phyloP scores from a whole-genome alignment of 2,113 vertebrate species.

The Jaculus jaculus region DNA sequence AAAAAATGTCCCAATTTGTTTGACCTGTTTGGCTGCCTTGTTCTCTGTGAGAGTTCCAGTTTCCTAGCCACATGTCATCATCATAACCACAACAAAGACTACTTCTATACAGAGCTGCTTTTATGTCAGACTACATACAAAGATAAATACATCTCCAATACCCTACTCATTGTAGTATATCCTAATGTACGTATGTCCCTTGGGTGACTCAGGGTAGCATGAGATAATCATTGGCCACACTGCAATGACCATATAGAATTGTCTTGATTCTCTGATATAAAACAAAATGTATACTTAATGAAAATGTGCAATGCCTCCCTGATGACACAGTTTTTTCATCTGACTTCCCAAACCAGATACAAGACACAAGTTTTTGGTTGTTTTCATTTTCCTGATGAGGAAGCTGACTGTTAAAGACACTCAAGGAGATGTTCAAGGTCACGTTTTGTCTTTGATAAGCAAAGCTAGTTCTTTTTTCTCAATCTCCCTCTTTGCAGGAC shows the following conservation, averaged over 20 bases:
- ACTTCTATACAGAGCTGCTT: neutral
- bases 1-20: neutral
- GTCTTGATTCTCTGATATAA: neutral
- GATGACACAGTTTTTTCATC: neutral
- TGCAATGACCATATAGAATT: neutral
- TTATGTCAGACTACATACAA: neutral
- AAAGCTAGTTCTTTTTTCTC: neutral
- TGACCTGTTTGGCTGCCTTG: neutral
- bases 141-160: neutral
- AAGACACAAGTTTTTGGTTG: neutral
- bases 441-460: neutral
- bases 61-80: neutral
- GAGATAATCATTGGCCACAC: neutral
- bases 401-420: neutral
- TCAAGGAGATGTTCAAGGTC: neutral
- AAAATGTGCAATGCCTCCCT: neutral
- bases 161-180: neutral
- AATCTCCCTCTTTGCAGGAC: slow-evolving; percentile 1
- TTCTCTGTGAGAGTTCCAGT: neutral
- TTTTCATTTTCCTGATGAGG: slow-evolving; percentile 31
- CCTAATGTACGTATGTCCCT: neutral
- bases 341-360: neutral
- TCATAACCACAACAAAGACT: slow-evolving; percentile 7
- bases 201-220: neutral
- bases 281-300: neutral